These are phyloP conservation scores for Strigops habroptila DNA, from an alignment of 2,113 vertebrate species.

Conservation along the genomic window DNA sequence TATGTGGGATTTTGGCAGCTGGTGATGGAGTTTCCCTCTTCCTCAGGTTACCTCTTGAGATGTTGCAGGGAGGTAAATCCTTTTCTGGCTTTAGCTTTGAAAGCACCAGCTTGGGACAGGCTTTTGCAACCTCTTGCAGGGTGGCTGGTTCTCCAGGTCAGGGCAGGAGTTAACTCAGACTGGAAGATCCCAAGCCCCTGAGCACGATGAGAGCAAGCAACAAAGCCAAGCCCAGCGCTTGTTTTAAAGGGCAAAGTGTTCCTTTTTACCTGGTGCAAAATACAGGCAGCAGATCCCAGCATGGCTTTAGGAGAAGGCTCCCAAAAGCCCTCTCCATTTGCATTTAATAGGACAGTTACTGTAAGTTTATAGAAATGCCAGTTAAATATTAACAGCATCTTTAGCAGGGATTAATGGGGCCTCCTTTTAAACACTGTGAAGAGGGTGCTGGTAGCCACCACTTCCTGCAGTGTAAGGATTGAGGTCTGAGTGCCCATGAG, in stretches of 20 bases:
- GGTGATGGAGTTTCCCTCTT: neutral
- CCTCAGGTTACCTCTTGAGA: neutral
- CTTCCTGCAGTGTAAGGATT: neutral
- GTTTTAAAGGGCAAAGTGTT: constrained; percentile 54
- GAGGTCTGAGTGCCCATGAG: neutral
- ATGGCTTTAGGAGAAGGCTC: constrained; percentile 67
- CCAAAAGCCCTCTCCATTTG: constrained; percentile 66
- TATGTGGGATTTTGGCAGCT: neutral
- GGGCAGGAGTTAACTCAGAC: neutral
- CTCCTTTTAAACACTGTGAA: neutral
- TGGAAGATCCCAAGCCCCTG: neutral
- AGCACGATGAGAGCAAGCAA: neutral
- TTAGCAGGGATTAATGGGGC: constrained; percentile 65
- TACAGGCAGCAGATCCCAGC: neutral
- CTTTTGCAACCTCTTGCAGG: neutral
- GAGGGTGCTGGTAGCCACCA: neutral
- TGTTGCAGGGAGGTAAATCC: neutral
- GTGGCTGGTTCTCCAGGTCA: neutral
- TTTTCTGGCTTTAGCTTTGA: neutral
- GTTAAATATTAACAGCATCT: constrained; percentile 72
- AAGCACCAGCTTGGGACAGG: neutral
- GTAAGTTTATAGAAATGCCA: constrained; percentile 72
- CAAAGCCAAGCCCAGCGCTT: neutral
- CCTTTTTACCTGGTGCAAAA: constrained; percentile 15
- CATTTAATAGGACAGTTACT: constrained; percentile 71